Conservation (phyloP, 2,113 vertebrate species). For the Bombycilla garrulus region DNA sequence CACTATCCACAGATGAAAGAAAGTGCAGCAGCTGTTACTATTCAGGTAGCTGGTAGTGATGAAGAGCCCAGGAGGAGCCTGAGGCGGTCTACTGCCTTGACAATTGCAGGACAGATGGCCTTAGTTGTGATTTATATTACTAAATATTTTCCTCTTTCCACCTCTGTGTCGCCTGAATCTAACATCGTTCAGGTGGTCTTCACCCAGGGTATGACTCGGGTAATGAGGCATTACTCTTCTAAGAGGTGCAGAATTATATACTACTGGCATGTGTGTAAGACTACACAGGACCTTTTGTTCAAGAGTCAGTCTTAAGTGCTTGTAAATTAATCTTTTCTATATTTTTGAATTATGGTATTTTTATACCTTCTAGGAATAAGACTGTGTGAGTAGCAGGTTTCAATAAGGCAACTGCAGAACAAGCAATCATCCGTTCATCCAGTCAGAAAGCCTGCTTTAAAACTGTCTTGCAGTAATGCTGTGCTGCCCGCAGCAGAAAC, state of each 20-base stretch:
- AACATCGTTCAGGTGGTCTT: constrained; percentile 4
- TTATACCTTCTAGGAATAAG: neutral
- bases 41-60: constrained; percentile 69
- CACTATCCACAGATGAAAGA: constrained; percentile 57
- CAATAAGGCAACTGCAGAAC: neutral
- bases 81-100: constrained; percentile 58
- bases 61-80: constrained; percentile 62
- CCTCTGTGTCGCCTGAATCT: neutral
- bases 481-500: neutral
- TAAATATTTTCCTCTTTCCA: constrained; percentile 47
- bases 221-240: neutral
- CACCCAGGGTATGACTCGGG: neutral
- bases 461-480: neutral
- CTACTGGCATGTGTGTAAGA: neutral
- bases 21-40: constrained; percentile 66
- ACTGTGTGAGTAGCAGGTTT: neutral
- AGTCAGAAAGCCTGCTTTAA: neutral
- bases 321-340: neutral
- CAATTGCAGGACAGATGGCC: constrained; percentile 67
- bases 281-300: neutral
- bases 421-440: neutral
- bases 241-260: neutral
- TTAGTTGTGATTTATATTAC: constrained; percentile 54
- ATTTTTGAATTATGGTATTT: neutral
- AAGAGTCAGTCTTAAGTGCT: neutral